A percentile compares a stretch with the other conserved stretches of the same genome.
phyloP scores from a whole-genome alignment of 1,140 invertebrate species.

The Wasmannia auropunctata region DNA sequence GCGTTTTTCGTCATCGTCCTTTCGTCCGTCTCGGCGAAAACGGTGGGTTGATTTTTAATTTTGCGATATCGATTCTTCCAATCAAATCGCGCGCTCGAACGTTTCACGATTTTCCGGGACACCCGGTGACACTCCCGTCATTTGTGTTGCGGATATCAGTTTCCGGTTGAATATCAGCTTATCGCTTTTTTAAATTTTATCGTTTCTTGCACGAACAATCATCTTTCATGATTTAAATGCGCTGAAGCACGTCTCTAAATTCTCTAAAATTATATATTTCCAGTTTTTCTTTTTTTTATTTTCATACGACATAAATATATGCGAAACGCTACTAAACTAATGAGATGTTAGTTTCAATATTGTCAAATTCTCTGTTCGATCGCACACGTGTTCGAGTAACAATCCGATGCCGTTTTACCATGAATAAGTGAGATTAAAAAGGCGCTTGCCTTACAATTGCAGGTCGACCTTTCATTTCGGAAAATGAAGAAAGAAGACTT shows the following conservation, averaged over 20 bases:
- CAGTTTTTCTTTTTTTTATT: neutral
- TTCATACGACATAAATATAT: neutral
- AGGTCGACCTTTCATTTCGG: slow-evolving; percentile 80
- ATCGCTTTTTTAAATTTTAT: slow-evolving; percentile 24
- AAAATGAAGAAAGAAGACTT: slow-evolving; percentile 80
- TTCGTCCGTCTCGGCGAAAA: slow-evolving; percentile 23
- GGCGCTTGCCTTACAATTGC: slow-evolving; percentile 37
- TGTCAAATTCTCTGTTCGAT: neutral
- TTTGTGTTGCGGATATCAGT: slow-evolving; percentile 30
- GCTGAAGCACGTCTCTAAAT: neutral
- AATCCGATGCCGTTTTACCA: neutral
- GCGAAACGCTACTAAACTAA: neutral
- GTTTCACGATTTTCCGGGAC: neutral
- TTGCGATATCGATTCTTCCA: neutral
- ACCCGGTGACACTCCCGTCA: neutral
- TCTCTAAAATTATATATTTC: neutral
- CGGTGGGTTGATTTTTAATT: slow-evolving; percentile 65
- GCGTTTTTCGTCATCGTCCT: slow-evolving; percentile 49
- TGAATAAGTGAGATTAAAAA: neutral
- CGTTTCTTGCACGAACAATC: neutral
- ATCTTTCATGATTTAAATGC: neutral
- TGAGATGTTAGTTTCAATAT: neutral
- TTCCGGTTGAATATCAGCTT: slow-evolving; percentile 8
- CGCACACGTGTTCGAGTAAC: neutral
- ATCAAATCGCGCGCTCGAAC: neutral